A percentile compares a stretch with the other conserved stretches of the same genome.
Evolutionary conservation across 1,140 invertebrate species (phyloP).

Genomic region (Drosophila melanica): DNA sequence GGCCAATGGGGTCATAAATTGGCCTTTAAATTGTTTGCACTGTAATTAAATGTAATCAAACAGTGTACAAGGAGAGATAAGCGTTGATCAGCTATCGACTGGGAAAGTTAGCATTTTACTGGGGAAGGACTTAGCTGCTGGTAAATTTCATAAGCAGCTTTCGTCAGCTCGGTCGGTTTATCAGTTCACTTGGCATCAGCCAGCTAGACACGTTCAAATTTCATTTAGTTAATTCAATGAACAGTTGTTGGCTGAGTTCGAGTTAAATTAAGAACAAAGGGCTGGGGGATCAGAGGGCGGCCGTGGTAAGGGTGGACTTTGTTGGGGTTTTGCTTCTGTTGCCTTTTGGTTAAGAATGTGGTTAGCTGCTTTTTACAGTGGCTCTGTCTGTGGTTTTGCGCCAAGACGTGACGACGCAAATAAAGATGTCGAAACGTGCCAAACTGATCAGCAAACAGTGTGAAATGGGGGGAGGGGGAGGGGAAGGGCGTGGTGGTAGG

Average conservation of each 20-base stretch:
- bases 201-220: slow-evolving; percentile 69
- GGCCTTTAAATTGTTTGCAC: slow-evolving; percentile 60
- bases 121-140: slow-evolving; percentile 1
- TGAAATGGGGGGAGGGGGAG: not conserved
- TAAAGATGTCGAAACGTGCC: slow-evolving; percentile 51
- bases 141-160: slow-evolving; percentile 37
- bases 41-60: slow-evolving; percentile 70
- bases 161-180: slow-evolving; percentile 17
- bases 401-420: slow-evolving; percentile 50
- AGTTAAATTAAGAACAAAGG: slow-evolving; percentile 4
- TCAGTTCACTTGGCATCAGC: slow-evolving; percentile 38
- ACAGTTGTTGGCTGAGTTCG: slow-evolving; percentile 27
- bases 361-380: slow-evolving; percentile 34
- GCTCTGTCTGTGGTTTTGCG: slow-evolving; percentile 33
- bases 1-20: slow-evolving; percentile 66
- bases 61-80: slow-evolving; percentile 13
- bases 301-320: not conserved
- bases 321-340: slow-evolving; percentile 4
- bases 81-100: not conserved
- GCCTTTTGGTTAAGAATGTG: slow-evolving; percentile 21
- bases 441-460: slow-evolving; percentile 3
- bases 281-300: too few relatives aligned
- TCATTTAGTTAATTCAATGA: slow-evolving; percentile 76
- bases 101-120: not conserved
- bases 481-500: too few relatives aligned